Evolutionary conservation across 2,888 invertebrate species (phyloP).

Genomic region (Orthonevra nobilis): DNA sequence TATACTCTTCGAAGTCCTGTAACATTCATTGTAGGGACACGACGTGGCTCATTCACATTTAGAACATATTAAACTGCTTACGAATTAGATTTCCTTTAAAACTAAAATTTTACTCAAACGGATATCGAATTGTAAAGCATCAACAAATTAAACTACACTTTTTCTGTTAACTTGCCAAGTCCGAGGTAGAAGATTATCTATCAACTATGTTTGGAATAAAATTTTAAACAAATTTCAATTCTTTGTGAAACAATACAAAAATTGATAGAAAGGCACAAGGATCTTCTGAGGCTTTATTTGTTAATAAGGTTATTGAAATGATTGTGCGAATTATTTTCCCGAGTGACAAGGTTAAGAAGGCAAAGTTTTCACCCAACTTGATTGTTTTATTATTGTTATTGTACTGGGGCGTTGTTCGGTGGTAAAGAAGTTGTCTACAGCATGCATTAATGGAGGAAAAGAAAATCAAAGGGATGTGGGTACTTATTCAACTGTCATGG

Average conservation of each 20-base stretch:
- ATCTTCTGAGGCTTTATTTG: slow-evolving; percentile 32
- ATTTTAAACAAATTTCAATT: slow-evolving; percentile 31
- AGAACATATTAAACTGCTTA: slow-evolving; percentile 1
- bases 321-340: slow-evolving; percentile 52
- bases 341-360: slow-evolving; percentile 16
- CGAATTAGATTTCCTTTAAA: slow-evolving; percentile 53
- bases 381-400: slow-evolving; percentile 65
- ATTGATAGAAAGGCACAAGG: slow-evolving; percentile 47
- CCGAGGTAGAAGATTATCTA: slow-evolving; percentile 43
- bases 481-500: slow-evolving; percentile 41
- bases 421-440: slow-evolving; percentile 18
- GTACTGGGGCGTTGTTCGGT: slow-evolving; percentile 64
- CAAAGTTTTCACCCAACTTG: slow-evolving; percentile 43
- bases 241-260: slow-evolving; percentile 6
- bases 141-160: slow-evolving; percentile 7
- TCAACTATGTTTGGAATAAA: slow-evolving; percentile 21
- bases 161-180: slow-evolving; percentile 35
- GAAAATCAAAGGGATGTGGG: slow-evolving; percentile 50
- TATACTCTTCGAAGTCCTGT: slow-evolving; percentile 44
- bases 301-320: slow-evolving; percentile 24
- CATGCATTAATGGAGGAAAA: slow-evolving; percentile 26
- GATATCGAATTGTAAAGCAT: not conserved
- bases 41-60: slow-evolving; percentile 23
- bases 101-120: slow-evolving; percentile 30
- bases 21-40: slow-evolving; percentile 24